These are phyloP conservation scores for Rana temporaria DNA, from an alignment of 2,113 vertebrate species.

Conservation along the genomic window DNA sequence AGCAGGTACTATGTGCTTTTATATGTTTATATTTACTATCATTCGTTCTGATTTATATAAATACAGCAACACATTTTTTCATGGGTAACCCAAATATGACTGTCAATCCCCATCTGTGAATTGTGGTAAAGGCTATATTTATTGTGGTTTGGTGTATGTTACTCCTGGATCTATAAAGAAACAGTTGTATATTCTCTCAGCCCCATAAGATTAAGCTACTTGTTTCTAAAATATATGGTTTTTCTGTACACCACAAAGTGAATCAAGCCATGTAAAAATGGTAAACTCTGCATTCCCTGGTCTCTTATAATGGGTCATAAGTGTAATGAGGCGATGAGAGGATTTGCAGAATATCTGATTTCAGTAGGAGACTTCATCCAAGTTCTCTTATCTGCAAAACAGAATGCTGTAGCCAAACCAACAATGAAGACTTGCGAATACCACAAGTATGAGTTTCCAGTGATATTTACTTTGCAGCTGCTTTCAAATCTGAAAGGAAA, in stretches of 20 bases:
- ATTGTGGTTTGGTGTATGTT: too few relatives aligned
- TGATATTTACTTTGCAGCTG: slow-evolving; percentile 45
- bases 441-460: slow-evolving; percentile 34
- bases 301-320: background rate
- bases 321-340: slow-evolving; percentile 17
- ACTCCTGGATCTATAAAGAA: too few relatives aligned
- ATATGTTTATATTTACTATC: too few relatives aligned
- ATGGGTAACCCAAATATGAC: too few relatives aligned
- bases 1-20: too few relatives aligned
- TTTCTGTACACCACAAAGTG: background rate
- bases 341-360: slow-evolving; percentile 42
- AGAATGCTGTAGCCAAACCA: slow-evolving; percentile 5
- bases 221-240: too few relatives aligned
- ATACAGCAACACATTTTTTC: too few relatives aligned
- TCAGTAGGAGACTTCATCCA: background rate
- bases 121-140: too few relatives aligned
- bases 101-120: too few relatives aligned
- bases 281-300: background rate
- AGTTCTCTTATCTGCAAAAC: slow-evolving; percentile 18
- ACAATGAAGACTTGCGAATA: slow-evolving; percentile 6
- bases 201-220: too few relatives aligned
- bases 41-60: too few relatives aligned
- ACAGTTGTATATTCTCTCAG: too few relatives aligned
- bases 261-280: background rate
- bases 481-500: slow-evolving; percentile 28